Conservation (phyloP, 2,888 invertebrate species). For the Polydesmus complanatus region DNA sequence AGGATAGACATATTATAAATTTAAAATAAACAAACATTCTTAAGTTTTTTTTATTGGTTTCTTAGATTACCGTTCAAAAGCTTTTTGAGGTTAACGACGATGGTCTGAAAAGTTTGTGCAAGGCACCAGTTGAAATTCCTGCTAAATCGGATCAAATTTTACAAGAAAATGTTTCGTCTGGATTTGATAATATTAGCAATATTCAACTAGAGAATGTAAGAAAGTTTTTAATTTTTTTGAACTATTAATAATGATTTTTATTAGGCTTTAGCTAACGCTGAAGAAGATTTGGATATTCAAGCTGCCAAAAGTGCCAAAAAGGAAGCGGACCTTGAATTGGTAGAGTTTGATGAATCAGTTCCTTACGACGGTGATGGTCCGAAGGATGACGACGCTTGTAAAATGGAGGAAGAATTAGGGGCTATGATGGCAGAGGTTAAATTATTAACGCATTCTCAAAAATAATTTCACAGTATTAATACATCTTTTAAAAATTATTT, state of each 20-base stretch:
- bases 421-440: conserved; percentile 24
- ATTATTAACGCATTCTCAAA: conserved; percentile 20
- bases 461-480: not conserved
- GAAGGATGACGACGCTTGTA: conserved; percentile 29
- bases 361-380: conserved; percentile 36
- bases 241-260: not conserved
- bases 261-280: conserved; percentile 70
- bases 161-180: not conserved
- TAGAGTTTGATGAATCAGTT: conserved; percentile 90
- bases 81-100: conserved; percentile 58
- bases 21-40: too few relatives aligned
- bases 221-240: not conserved
- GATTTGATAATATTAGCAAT: conserved; percentile 20
- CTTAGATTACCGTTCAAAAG: conserved; percentile 72
- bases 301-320: conserved; percentile 79
- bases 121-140: conserved; percentile 15
- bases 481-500: conserved; percentile 15
- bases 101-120: conserved; percentile 1
- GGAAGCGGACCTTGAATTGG: conserved; percentile 76
- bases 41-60: conserved; percentile 3
- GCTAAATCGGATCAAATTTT: conserved; percentile 14
- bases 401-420: conserved; percentile 33
- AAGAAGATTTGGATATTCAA: conserved; percentile 87
- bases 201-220: conserved; percentile 32
- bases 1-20: too few relatives aligned